Conservation (phyloP, 35 echinoderm and acorn worm genomes). For the Stichopus chloronotus region DNA sequence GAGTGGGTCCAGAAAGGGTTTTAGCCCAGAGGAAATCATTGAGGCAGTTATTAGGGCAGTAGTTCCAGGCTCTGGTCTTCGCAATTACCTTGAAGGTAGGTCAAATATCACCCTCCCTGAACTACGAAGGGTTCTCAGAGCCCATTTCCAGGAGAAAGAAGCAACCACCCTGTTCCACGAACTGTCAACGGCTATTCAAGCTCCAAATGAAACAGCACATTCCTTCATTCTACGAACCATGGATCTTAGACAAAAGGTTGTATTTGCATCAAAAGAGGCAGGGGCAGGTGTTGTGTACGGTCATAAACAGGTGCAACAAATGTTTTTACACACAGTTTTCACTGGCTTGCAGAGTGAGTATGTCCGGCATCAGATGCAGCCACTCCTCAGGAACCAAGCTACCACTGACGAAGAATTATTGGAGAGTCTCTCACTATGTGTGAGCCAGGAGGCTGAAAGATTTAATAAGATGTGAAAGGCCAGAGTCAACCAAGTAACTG, state of each 20-base stretch:
- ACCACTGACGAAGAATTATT: conserved; percentile 49
- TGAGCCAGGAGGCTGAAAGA: conserved; percentile 34
- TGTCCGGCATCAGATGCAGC: conserved; percentile 26
- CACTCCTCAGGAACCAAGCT: background rate
- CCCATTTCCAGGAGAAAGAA: conserved; percentile 62
- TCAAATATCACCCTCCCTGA: conserved; percentile 24
- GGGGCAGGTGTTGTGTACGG: conserved; percentile 24
- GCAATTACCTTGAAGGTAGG: conserved; percentile 56
- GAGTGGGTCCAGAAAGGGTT: conserved; percentile 17
- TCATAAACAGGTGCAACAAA: conserved; percentile 30
- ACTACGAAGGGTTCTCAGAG: conserved; percentile 35
- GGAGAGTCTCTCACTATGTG: background rate
- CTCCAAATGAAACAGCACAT: conserved; percentile 52
- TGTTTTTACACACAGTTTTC: conserved; percentile 55
- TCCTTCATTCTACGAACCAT: conserved; percentile 47
- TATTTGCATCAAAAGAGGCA: conserved; percentile 67
- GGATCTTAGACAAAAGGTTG: conserved; percentile 67
- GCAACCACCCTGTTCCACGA: conserved; percentile 48
- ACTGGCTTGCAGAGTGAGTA: conserved; percentile 53
- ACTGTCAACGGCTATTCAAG: conserved; percentile 33
- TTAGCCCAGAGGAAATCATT: conserved; percentile 28
- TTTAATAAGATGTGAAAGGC: background rate
- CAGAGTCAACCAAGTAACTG: background rate
- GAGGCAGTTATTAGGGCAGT: conserved; percentile 53
- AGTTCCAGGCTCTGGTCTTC: conserved; percentile 23